Percentiles rank a stretch among this genome's conserved stretches.
Conservation (phyloP, 2,113 vertebrate genomes). For the Gymnogyps californianus region DNA sequence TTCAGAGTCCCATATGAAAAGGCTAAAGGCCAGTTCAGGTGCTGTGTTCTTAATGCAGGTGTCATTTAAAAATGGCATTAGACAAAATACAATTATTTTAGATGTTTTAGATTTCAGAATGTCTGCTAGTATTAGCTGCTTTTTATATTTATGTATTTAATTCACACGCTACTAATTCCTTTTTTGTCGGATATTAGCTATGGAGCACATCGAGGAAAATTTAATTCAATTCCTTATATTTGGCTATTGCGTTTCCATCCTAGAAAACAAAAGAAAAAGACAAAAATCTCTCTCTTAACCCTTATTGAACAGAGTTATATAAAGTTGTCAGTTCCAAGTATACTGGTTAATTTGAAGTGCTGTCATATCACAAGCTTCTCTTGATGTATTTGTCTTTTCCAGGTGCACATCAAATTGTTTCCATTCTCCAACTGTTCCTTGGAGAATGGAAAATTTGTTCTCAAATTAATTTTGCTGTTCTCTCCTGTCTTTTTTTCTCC, state of each 20-base stretch:
- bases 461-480: neutral
- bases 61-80: neutral
- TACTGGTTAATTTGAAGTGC: neutral
- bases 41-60: neutral
- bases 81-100: neutral
- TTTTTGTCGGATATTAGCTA: neutral
- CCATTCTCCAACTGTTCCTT: neutral
- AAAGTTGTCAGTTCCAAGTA: neutral
- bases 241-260: neutral
- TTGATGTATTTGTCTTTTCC: neutral
- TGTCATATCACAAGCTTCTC: neutral
- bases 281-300: neutral
- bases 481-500: neutral
- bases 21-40: neutral
- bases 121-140: neutral
- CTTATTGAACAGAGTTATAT: neutral
- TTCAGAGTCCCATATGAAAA: neutral
- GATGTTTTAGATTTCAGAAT: neutral
- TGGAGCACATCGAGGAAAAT: neutral
- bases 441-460: neutral
- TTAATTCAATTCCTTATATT: neutral
- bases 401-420: neutral
- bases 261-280: neutral
- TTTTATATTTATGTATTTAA: neutral
- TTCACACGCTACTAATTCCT: neutral